phyloP scores from a whole-genome alignment of 1,140 invertebrate species.

The Dysdera silvatica region DNA sequence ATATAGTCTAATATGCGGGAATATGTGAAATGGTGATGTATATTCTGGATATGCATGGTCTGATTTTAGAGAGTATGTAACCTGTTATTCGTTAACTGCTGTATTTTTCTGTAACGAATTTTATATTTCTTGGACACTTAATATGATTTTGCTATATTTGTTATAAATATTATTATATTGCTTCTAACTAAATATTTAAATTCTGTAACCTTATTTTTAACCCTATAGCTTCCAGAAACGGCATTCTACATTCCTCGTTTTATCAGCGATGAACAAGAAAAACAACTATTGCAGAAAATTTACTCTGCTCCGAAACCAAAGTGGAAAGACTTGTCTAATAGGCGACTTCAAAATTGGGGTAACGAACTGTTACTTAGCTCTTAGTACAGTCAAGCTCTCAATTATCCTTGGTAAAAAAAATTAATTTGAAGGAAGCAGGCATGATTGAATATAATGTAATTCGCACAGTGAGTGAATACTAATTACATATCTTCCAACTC shows the following conservation, averaged over 20 bases:
- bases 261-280: slow-evolving; percentile 73
- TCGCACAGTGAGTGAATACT: background rate
- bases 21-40: no score
- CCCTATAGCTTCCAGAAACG: slow-evolving; percentile 61
- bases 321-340: slow-evolving; percentile 85
- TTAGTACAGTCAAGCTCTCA: background rate
- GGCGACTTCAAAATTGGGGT: slow-evolving; percentile 93
- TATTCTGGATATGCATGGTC: no score
- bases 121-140: no score
- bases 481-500: background rate
- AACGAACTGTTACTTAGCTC: slow-evolving; percentile 10
- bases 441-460: background rate
- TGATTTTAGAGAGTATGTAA: no score
- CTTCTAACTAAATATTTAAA: no score
- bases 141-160: no score
- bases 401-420: background rate
- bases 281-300: slow-evolving; percentile 55
- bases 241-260: slow-evolving; percentile 88
- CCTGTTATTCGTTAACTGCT: no score
- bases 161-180: no score
- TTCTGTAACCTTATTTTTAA: no score
- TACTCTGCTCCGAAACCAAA: slow-evolving; percentile 81
- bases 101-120: no score
- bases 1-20: no score
- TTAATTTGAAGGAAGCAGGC: background rate